Percentiles rank a stretch among this genome's conserved stretches.
phyloP scores from a whole-genome alignment of 2,797 vertebrate genomes.

The Spinibarbus caldwelli region DNA sequence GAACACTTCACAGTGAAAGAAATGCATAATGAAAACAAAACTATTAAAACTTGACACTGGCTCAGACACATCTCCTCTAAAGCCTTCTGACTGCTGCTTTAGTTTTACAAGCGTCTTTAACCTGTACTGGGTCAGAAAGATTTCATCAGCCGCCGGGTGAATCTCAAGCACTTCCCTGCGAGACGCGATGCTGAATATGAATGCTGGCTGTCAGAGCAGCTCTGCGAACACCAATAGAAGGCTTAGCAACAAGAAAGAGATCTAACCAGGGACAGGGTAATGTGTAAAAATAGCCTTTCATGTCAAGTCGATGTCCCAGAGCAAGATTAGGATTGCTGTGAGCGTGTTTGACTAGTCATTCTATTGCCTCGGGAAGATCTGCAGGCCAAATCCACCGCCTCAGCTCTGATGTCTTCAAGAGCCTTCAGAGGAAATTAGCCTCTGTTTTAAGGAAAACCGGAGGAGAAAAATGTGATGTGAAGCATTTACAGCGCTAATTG shows the following conservation, averaged over 20 bases:
- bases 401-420: conserved; percentile 80
- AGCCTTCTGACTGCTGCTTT: conserved; percentile 32
- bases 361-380: conserved; percentile 86
- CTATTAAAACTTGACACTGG: conserved; percentile 20
- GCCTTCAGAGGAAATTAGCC: conserved; percentile 78
- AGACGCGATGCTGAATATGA: conserved; percentile 35
- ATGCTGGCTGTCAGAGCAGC: conserved; percentile 53
- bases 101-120: conserved; percentile 41
- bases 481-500: conserved; percentile 45
- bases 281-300: conserved; percentile 80
- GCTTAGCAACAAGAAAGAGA: conserved; percentile 59
- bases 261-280: conserved; percentile 55
- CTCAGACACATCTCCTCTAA: conserved; percentile 25
- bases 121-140: conserved; percentile 18
- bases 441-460: conserved; percentile 75
- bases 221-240: conserved; percentile 46
- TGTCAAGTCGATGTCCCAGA: conserved; percentile 82
- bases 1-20: not conserved
- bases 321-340: conserved; percentile 86
- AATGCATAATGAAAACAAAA: conserved; percentile 21
- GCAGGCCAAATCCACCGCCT: conserved; percentile 84
- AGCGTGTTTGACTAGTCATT: conserved; percentile 83
- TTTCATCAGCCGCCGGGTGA: conserved; percentile 42
- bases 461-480: conserved; percentile 56
- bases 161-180: conserved; percentile 31